Evolutionary conservation across 1,140 invertebrate species (phyloP).

Genomic region (Ooceraea biroi): DNA sequence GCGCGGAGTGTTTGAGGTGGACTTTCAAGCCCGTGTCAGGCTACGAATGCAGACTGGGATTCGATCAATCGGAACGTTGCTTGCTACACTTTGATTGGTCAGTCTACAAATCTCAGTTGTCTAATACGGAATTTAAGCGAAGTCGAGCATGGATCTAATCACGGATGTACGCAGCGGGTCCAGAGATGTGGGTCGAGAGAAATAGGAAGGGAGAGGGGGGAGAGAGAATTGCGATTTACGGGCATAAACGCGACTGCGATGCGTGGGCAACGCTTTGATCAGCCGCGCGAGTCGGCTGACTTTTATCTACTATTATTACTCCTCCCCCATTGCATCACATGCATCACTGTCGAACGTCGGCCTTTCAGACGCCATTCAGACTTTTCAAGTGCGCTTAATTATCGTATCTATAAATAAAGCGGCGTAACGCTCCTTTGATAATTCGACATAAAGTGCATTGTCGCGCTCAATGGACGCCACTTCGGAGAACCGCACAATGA

Average conservation of each 20-base stretch:
- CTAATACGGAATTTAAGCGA: neutral
- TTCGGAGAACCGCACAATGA: conserved; percentile 25
- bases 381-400: conserved; percentile 69
- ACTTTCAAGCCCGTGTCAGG: neutral
- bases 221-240: conserved; percentile 62
- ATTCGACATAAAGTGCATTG: conserved; percentile 65
- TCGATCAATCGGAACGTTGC: too few species aligned
- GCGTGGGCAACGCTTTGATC: conserved; percentile 49
- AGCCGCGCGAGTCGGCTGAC: conserved; percentile 41
- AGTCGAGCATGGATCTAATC: neutral
- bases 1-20: neutral
- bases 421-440: conserved; percentile 64
- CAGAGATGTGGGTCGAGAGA: conserved; percentile 15
- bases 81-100: too few species aligned
- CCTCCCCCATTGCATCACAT: conserved; percentile 42
- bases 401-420: conserved; percentile 70
- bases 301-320: conserved; percentile 69
- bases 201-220: too few species aligned
- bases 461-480: conserved; percentile 38
- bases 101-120: too few species aligned
- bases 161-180: neutral
- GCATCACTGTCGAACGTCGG: conserved; percentile 65
- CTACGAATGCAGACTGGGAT: too few species aligned
- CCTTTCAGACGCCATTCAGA: conserved; percentile 71
- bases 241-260: conserved; percentile 35